Conservation (phyloP, 2,888 invertebrate genomes). For the Amphimallon solstitiale region DNA sequence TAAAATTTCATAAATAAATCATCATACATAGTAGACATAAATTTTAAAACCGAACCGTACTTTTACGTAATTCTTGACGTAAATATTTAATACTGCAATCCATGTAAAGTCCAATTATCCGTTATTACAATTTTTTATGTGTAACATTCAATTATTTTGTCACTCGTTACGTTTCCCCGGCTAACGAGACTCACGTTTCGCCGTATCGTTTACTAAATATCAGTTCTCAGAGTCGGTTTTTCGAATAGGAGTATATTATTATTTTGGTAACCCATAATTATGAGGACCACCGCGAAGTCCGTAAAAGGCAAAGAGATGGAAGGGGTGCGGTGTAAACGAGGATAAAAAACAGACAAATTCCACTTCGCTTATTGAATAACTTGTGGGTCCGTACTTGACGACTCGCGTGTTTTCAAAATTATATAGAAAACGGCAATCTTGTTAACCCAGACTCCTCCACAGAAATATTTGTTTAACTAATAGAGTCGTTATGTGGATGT, state of each 20-base stretch:
- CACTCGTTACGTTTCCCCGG: slow-evolving; percentile 18
- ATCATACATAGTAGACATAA: too few relatives aligned
- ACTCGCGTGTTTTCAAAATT: slow-evolving; percentile 37
- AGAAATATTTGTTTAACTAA: slow-evolving; percentile 27
- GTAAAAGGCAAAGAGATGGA: slow-evolving; percentile 32
- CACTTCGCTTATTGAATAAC: background rate
- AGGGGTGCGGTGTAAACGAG: background rate
- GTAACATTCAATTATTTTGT: slow-evolving; percentile 40
- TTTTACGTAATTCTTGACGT: background rate
- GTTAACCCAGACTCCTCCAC: slow-evolving; percentile 14
- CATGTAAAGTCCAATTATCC: slow-evolving; percentile 11
- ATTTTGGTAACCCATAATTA: slow-evolving; percentile 62
- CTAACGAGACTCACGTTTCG: slow-evolving; percentile 56
- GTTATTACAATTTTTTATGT: slow-evolving; percentile 38
- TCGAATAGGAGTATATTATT: slow-evolving; percentile 60
- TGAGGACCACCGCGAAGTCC: slow-evolving; percentile 61
- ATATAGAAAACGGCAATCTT: slow-evolving; percentile 27
- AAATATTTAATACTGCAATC: background rate
- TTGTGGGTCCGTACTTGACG: background rate
- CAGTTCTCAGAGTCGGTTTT: slow-evolving; percentile 61
- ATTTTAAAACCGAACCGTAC: too few relatives aligned
- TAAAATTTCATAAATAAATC: background rate
- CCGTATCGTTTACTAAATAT: slow-evolving; percentile 59
- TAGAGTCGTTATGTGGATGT: slow-evolving; percentile 16
- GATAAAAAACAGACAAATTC: background rate